Evolutionary conservation across 30 jellyfish, hydroid and myxozoan genomes (phyloP), one percentile per base, ranked within the genome.

Genomic region (Hydractinia symbiolongicarpus): DNA sequence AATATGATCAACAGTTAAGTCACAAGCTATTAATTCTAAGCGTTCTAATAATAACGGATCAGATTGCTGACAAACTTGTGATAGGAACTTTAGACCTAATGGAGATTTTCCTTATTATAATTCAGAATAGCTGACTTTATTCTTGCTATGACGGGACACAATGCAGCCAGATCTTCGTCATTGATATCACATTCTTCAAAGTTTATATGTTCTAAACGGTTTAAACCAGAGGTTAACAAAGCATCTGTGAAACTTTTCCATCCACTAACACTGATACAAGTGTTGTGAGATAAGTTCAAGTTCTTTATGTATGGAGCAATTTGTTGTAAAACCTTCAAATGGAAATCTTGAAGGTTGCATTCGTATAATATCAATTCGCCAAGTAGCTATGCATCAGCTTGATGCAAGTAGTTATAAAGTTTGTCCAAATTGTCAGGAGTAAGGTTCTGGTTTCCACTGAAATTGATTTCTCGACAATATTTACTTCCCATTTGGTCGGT

Each of bases 171-270:
- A n/a, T 64, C 74, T 6, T 64, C 74, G 40, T 64, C 74, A n/a
- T 44, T 64, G 40, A 64, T 64, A 13, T 64, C 40, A 51, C 74
- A 64, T n/a, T 64, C 40, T 64, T 51, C 52, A 6, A 64, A 51
- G 40, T 44, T n/a, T 51, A 64, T 7, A n/a, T 51, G 19, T 64
- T 64, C 52, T 13, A 64, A 64, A n/a, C 74, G 9, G 9, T 7
- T n/a, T n/a, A 7, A 6, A 64, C 74, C 40, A 51, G 74, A 64
- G 40, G 19, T 64, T 6, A 7, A n/a, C 19, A 64, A n/a, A n/a
- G 6, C 74, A 64, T 64, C 40, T 13, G 74, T 51, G 19, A 64
- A n/a, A 51, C 40, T n/a, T n/a, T 51, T 64, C 74, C 74, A 64
- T 64, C 74, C 74, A 13, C 19, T 6, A 44, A n/a, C 40, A 7